Base-by-base conservation (phyloP, 2,888 invertebrate species). In the Seladonia tumulorum region DNA sequence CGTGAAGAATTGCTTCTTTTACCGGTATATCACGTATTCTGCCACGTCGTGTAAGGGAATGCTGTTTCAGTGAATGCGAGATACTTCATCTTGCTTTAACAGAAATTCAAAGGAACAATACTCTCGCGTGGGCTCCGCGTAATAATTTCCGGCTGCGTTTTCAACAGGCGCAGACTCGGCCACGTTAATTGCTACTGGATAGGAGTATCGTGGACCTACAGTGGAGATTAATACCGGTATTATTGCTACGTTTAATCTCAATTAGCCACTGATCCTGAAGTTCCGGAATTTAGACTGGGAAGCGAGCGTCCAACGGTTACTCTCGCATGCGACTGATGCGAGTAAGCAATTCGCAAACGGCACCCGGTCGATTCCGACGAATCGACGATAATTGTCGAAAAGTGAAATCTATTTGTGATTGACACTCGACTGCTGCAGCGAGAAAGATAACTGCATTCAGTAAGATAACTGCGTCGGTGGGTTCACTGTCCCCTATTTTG, bases 241-340 rank as follows among this genome's bases (percentile, higher is more conserved):
- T 89, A 90, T 89, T 89, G 87, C 81, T 66, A 57, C 81, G 82
- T 86, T 88, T 90, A 90, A 86, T 87, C 87, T 83, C 85, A 86
- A 90, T 90, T 87, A 90, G 82, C 84, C 84, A 85, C 73, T 90
- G 86, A 88, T 86, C 74, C 74, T 75, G 76, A 83, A 87, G 81
- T 86, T 83, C 78, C 49, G 70, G 74, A 78, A 89, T 90, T 88
- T 85, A 85, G 81, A 76, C 84, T 76, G 53, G 80, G 57, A 47
- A 66, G 57, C 49, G 72, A 63, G 68, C 57, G 45, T 14, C 76
- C 79, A 25, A 18, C 16, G 22, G 45, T 57, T 45, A 66, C 81
- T 81, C 76, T 42, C 45, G 49, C 53, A 3, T 53, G 8, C 53
- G 53, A 22, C 2, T 18, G 53, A 18, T 45, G 39, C 68, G 49